Conservation (phyloP, 2,113 vertebrate species). For the Phalacrocorax aristotelis region DNA sequence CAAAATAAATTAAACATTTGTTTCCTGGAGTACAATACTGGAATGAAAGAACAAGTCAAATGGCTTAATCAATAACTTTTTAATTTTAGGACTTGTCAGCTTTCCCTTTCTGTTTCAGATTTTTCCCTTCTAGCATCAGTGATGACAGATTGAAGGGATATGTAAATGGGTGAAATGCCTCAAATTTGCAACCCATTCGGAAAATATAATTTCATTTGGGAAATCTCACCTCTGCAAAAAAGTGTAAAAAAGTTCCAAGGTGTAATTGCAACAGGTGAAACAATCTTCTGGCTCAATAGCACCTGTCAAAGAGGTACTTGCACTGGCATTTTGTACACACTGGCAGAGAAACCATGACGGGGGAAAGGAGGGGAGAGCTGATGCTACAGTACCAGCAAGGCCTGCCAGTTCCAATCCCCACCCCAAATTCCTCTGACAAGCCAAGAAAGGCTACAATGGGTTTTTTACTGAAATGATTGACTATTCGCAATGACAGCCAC, state of each 20-base stretch:
- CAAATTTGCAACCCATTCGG: neutral
- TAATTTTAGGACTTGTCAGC: conserved; percentile 63
- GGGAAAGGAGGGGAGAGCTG: neutral
- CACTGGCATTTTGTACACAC: neutral
- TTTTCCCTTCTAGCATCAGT: conserved; percentile 10
- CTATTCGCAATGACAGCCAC: neutral
- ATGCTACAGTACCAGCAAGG: neutral
- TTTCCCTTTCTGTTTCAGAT: conserved; percentile 6
- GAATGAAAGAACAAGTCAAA: conserved; percentile 58
- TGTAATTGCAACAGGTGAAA: conserved; percentile 16
- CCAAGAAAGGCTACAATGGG: neutral
- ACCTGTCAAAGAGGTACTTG: neutral
- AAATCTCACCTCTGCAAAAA: conserved; percentile 15
- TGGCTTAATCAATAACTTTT: conserved; percentile 54
- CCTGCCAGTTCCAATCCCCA: neutral
- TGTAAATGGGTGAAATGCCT: conserved; percentile 25
- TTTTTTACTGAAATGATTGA: neutral
- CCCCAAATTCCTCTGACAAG: neutral
- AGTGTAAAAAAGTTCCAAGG: neutral
- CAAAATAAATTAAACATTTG: conserved; percentile 69
- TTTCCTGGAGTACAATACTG: conserved; percentile 54
- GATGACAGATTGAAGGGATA: conserved; percentile 33
- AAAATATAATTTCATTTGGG: conserved; percentile 37
- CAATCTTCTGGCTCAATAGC: neutral
- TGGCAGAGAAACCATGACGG: neutral